Conservation (phyloP, 2,888 invertebrate genomes). For the Andrena bicolor region DNA sequence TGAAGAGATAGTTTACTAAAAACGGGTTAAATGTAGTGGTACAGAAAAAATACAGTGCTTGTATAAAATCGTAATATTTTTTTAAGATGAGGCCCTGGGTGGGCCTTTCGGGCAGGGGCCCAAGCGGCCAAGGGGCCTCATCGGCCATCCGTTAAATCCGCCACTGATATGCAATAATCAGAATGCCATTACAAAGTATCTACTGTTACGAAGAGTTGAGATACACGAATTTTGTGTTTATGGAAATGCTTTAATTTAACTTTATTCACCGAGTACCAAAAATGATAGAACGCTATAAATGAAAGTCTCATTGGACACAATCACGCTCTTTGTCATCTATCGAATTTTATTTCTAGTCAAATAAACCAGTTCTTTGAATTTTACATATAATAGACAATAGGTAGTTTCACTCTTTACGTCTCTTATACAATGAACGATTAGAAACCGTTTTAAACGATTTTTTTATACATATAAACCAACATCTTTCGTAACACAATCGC, state of each 20-base stretch:
- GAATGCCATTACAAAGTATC: slow-evolving; percentile 16
- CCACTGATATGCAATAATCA: slow-evolving; percentile 13
- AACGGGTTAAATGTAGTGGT: too few species aligned
- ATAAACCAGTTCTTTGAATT: slow-evolving; percentile 57
- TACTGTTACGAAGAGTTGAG: slow-evolving; percentile 6
- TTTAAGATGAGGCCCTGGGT: too few species aligned
- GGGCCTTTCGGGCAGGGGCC: too few species aligned
- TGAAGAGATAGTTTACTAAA: too few species aligned
- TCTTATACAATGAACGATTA: slow-evolving; percentile 15
- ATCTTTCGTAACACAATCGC: slow-evolving; percentile 1
- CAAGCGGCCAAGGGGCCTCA: too few species aligned
- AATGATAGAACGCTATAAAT: slow-evolving; percentile 32
- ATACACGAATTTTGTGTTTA: slow-evolving; percentile 15
- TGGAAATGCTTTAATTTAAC: slow-evolving; percentile 28
- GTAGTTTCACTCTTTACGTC: not conserved
- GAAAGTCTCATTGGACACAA: slow-evolving; percentile 43
- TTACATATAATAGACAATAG: slow-evolving; percentile 33
- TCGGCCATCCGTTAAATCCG: too few species aligned
- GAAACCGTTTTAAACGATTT: not conserved
- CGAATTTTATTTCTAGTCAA: slow-evolving; percentile 57
- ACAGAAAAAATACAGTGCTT: too few species aligned
- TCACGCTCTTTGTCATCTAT: slow-evolving; percentile 46
- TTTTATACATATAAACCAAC: not conserved
- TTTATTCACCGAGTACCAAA: slow-evolving; percentile 32
- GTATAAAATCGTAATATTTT: too few species aligned